phyloP scores from a whole-genome alignment of 1,140 invertebrate genomes.

The Spodoptera frugiperda region DNA sequence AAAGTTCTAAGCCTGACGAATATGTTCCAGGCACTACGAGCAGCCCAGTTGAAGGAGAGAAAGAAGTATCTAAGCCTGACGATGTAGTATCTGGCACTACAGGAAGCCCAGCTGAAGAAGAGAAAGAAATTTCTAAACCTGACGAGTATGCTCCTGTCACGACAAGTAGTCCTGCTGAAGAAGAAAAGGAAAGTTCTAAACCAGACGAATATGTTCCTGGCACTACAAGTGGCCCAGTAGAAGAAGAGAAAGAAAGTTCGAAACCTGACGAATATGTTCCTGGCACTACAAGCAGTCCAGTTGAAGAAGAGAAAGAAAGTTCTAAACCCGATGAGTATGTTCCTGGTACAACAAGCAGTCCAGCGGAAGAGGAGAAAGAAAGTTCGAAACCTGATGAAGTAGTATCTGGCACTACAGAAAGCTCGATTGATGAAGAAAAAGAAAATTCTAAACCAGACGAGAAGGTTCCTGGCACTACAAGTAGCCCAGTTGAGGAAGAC shows the following conservation, averaged over 20 bases:
- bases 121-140: neutral
- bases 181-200: neutral
- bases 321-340: neutral
- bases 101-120: neutral
- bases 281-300: neutral
- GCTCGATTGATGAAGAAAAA: conserved; percentile 2
- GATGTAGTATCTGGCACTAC: neutral
- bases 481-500: neutral
- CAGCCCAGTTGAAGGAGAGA: no score
- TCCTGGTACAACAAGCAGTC: neutral
- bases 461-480: neutral
- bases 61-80: no score
- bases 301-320: neutral
- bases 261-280: neutral
- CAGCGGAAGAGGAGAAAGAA: neutral
- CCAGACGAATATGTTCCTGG: neutral
- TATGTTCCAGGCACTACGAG: neutral
- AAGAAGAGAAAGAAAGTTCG: neutral
- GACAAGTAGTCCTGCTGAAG: neutral
- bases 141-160: neutral
- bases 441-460: neutral
- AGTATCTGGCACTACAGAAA: neutral
- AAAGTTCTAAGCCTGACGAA: no score
- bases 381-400: neutral
- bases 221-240: neutral